A percentile compares a stretch with the other conserved stretches of the same genome.
phyloP scores from a whole-genome alignment of 2,113 vertebrate species.

The Columba livia region DNA sequence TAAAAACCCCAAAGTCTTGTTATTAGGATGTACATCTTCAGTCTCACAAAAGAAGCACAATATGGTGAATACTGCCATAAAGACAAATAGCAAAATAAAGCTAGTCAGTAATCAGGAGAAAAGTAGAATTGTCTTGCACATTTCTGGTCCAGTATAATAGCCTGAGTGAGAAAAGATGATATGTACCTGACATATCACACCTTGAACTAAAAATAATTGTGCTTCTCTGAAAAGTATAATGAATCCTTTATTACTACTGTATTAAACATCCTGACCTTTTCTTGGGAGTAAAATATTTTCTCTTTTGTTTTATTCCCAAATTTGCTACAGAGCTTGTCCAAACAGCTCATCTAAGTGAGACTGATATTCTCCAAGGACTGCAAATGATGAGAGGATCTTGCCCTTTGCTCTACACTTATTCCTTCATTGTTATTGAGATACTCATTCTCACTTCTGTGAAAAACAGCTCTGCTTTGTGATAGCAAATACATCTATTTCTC shows the following conservation, averaged over 20 bases:
- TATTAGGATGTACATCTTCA: neutral
- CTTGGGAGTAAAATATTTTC: constrained; percentile 18
- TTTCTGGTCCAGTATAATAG: neutral
- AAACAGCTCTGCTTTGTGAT: constrained; percentile 25
- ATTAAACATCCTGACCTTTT: neutral
- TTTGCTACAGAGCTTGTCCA: constrained; percentile 23
- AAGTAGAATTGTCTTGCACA: neutral
- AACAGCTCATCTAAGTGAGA: constrained; percentile 45
- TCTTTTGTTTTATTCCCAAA: constrained; percentile 8
- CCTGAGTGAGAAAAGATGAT: neutral
- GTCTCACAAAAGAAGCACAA: neutral
- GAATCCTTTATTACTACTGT: neutral
- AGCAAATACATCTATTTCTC: constrained; percentile 27
- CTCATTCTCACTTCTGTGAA: neutral
- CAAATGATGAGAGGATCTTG: constrained; percentile 35
- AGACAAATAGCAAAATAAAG: neutral
- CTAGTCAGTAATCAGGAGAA: neutral
- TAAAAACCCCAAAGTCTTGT: neutral
- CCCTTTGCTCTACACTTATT: constrained; percentile 35
- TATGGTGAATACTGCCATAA: neutral
- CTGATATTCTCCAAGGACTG: constrained; percentile 11
- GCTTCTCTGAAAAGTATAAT: neutral
- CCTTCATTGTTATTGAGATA: constrained; percentile 32
- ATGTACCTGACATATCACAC: neutral
- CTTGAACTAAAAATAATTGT: constrained; percentile 10